Percentiles rank a stretch among this genome's conserved stretches.
These are phyloP conservation scores for Pelodytes ibericus DNA, from an alignment of 2,797 vertebrate species.

Conservation along the genomic window DNA sequence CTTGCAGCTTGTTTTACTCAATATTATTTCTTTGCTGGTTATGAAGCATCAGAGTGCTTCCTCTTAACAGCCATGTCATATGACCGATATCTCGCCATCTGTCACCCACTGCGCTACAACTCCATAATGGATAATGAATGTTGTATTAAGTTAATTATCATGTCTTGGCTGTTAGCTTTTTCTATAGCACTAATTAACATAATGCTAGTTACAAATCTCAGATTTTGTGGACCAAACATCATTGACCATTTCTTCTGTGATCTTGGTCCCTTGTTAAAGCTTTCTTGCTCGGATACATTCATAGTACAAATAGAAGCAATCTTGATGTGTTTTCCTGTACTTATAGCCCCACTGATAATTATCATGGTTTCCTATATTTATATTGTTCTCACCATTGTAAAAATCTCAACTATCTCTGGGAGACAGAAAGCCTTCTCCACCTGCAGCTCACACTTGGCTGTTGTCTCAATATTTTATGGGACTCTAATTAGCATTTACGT, in stretches of 20 bases:
- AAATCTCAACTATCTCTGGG: conserved; percentile 1
- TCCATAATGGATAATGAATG: conserved; percentile 8
- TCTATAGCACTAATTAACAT: conserved; percentile 2
- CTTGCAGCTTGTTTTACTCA: background rate
- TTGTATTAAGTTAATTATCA: conserved; percentile 2
- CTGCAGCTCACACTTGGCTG: conserved; percentile 14
- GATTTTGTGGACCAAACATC: conserved; percentile 18
- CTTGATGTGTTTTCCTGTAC: conserved; percentile 11
- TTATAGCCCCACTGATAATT: background rate
- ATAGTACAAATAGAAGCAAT: conserved; percentile 3
- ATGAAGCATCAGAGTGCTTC: conserved; percentile 17
- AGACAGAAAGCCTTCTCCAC: conserved; percentile 31
- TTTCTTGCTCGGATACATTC: conserved; percentile 19
- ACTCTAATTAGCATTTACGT: conserved; percentile 9
- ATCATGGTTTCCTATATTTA: conserved; percentile 20
- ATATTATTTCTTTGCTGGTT: conserved; percentile 10
- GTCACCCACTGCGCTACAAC: conserved; percentile 24
- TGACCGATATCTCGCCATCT: conserved; percentile 31
- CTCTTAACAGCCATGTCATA: conserved; percentile 32
- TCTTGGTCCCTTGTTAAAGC: conserved; percentile 5
- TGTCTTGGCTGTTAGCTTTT: background rate
- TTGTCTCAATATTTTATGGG: conserved; percentile 18
- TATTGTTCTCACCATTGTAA: conserved; percentile 34
- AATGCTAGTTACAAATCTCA: conserved; percentile 10
- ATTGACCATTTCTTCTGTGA: conserved; percentile 45